Percentiles rank a stretch among this genome's conserved stretches.
These are phyloP conservation scores for Cheilosia scutellata DNA, from an alignment of 2,888 invertebrate species.

Conservation along the genomic window DNA sequence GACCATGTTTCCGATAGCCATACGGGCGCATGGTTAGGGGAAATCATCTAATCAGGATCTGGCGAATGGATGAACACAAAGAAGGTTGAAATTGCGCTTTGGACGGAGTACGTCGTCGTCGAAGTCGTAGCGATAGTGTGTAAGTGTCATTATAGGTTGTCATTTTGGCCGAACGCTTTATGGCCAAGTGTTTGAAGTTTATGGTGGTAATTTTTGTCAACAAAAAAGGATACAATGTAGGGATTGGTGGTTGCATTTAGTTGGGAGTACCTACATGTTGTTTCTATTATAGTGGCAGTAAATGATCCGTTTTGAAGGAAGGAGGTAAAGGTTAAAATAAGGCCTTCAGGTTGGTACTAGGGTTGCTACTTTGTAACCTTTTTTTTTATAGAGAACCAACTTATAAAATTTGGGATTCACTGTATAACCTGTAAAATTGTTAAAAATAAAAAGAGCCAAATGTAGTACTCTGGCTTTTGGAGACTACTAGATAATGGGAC, in stretches of 20 bases:
- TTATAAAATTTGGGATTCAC: too few relatives aligned
- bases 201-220: constrained; percentile 71
- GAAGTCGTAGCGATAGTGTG: constrained; percentile 34
- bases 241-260: constrained; percentile 27
- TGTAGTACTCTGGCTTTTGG: too few relatives aligned
- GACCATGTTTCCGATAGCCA: constrained; percentile 69
- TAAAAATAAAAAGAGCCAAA: too few relatives aligned
- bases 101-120: constrained; percentile 1
- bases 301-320: background rate
- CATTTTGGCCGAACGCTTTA: constrained; percentile 67
- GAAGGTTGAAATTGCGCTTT: constrained; percentile 40
- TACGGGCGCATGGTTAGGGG: background rate
- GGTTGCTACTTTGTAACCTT: too few relatives aligned
- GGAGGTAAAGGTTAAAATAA: background rate
- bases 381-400: too few relatives aligned
- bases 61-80: constrained; percentile 54
- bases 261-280: background rate
- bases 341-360: too few relatives aligned
- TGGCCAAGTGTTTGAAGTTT: constrained; percentile 51
- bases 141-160: constrained; percentile 70
- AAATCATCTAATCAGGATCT: constrained; percentile 74
- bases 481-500: too few relatives aligned
- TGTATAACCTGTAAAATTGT: too few relatives aligned
- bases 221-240: constrained; percentile 39
- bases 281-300: background rate